These are phyloP conservation scores for Caenorhabditis doughertyi DNA, from an alignment of 2,888 invertebrate genomes.

Conservation along the genomic window DNA sequence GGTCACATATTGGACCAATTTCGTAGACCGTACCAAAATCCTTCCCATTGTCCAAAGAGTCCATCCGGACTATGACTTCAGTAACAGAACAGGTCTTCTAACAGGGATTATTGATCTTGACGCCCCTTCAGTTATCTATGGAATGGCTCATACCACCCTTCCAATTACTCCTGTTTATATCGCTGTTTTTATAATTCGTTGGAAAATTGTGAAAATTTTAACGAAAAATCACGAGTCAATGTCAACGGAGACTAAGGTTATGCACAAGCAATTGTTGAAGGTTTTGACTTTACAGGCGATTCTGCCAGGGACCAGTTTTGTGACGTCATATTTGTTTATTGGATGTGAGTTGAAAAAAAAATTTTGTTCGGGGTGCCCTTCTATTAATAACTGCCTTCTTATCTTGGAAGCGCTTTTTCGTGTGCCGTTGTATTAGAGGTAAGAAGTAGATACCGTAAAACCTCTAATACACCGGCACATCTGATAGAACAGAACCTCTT, in stretches of 20 bases:
- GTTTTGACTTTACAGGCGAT: conserved; percentile 43
- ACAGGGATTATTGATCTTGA: conserved; percentile 37
- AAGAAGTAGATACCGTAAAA: too few relatives aligned
- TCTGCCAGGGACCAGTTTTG: conserved; percentile 7
- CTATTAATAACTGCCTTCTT: too few relatives aligned
- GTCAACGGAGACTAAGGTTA: conserved; percentile 35
- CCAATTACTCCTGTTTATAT: conserved; percentile 53
- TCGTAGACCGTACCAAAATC: background rate
- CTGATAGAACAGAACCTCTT: too few relatives aligned
- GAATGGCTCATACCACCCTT: conserved; percentile 25
- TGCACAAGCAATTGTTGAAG: conserved; percentile 41
- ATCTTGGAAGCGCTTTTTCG: too few relatives aligned
- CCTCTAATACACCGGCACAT: too few relatives aligned
- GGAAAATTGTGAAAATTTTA: conserved; percentile 40
- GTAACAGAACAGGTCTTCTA: conserved; percentile 11
- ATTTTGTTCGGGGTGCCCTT: too few relatives aligned
- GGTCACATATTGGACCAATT: conserved; percentile 21
- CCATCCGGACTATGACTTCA: conserved; percentile 31
- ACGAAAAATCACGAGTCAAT: conserved; percentile 17
- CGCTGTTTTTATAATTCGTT: conserved; percentile 40
- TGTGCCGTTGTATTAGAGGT: too few relatives aligned
- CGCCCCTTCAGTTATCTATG: background rate
- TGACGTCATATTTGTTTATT: background rate
- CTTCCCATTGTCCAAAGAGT: conserved; percentile 5
- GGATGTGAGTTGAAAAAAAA: background rate